Evolutionary conservation across 2,888 invertebrate genomes (phyloP).

Genomic region (Polydrusus cervinus): DNA sequence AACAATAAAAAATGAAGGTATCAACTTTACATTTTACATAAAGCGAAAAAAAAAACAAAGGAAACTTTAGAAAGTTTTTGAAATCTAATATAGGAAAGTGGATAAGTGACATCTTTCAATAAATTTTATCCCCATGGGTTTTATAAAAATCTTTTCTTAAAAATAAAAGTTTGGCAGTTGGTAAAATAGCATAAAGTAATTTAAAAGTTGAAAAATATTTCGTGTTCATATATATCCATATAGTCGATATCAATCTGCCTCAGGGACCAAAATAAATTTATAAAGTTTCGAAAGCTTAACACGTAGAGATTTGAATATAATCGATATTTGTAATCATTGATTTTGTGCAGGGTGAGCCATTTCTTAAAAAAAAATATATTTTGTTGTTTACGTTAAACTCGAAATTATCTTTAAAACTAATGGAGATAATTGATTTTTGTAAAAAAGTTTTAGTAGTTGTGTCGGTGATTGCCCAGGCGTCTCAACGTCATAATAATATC

Average conservation of each 20-base stretch:
- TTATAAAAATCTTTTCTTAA: constrained; percentile 38
- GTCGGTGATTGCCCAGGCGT: no score
- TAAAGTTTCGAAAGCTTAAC: neutral
- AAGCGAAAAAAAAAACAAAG: neutral
- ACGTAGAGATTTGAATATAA: neutral
- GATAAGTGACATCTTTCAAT: constrained; percentile 39
- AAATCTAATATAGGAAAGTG: constrained; percentile 23
- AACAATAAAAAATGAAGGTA: neutral
- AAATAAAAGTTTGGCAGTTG: constrained; percentile 40
- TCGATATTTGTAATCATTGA: neutral
- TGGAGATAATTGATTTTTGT: no score
- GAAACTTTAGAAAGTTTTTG: constrained; percentile 5
- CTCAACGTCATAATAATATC: no score
- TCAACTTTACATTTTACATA: neutral
- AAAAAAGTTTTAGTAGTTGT: no score
- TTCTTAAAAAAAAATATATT: no score
- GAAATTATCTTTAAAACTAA: no score
- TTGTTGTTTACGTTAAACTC: no score
- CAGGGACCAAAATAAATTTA: constrained; percentile 6
- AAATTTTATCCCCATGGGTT: constrained; percentile 32
- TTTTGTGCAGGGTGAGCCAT: neutral
- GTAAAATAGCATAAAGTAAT: constrained; percentile 50
- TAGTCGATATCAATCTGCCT: constrained; percentile 16
- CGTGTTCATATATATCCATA: neutral
- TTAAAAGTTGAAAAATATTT: constrained; percentile 39